Evolutionary conservation across 2,113 vertebrate genomes (phyloP).

Genomic region (Pycnonotus jocosus): DNA sequence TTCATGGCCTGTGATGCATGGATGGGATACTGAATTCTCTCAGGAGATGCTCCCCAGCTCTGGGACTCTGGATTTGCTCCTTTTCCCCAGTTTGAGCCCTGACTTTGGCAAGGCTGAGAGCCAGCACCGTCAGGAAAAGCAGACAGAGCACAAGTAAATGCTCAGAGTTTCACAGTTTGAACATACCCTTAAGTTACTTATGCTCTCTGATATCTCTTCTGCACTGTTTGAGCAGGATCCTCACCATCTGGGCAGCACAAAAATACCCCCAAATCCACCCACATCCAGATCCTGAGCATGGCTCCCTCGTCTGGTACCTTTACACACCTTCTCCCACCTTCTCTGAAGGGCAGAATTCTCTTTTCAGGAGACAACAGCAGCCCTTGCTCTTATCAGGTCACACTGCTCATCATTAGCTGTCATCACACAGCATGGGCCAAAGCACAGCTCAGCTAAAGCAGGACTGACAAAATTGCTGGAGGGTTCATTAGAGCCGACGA

Average conservation of each 20-base stretch:
- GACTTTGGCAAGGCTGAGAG: not conserved
- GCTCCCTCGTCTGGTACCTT: not conserved
- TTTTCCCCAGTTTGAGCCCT: not conserved
- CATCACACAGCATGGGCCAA: constrained; percentile 13
- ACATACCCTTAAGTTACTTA: not conserved
- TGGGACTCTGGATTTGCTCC: not conserved
- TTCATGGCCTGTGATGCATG: not conserved
- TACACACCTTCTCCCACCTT: not conserved
- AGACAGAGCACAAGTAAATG: not conserved
- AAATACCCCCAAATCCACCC: not conserved
- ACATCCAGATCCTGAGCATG: accelerated
- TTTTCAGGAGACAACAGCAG: not conserved
- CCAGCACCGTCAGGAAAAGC: not conserved
- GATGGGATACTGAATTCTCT: not conserved
- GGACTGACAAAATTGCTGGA: not conserved
- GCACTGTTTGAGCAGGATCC: not conserved
- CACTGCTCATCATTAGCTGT: constrained; percentile 1
- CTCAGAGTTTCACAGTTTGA: not conserved
- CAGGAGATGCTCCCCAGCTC: not conserved
- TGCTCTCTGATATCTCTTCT: not conserved
- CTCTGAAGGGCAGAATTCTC: not conserved
- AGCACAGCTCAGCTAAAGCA: not conserved
- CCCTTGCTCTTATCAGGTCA: constrained; percentile 6
- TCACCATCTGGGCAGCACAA: not conserved
- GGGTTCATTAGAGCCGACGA: not conserved